Evolutionary conservation across 2,113 vertebrate genomes (phyloP).

Genomic region (Hemiprocne comata): DNA sequence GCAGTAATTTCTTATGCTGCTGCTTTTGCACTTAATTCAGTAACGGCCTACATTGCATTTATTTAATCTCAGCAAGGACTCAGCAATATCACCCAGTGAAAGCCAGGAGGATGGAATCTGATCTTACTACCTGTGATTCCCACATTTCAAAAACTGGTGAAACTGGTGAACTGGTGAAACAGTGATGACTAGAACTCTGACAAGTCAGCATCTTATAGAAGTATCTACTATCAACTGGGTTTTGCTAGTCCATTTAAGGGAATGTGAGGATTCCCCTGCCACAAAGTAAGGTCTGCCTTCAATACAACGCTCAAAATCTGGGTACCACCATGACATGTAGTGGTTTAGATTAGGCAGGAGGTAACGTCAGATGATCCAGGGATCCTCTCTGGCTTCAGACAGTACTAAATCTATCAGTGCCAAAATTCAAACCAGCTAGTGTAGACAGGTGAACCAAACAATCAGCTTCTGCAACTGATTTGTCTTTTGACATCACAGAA

Average conservation of each 20-base stretch:
- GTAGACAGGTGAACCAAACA: not conserved
- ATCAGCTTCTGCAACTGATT: not conserved
- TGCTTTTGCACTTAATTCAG: not conserved
- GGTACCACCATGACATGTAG: not conserved
- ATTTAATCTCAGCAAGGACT: not conserved
- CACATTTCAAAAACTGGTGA: not conserved
- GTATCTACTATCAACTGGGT: not conserved
- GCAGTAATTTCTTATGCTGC: not conserved
- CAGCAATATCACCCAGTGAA: not conserved
- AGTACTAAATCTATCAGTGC: not conserved
- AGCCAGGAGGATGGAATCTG: not conserved
- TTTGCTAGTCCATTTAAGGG: not conserved
- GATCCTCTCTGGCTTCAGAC: not conserved
- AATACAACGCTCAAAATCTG: not conserved
- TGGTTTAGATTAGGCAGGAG: not conserved
- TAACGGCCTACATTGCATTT: not conserved
- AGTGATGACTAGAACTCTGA: not conserved
- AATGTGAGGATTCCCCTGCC: not conserved
- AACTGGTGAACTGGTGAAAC: not conserved
- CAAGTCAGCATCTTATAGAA: not conserved
- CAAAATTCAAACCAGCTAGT: not conserved
- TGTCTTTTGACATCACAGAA: not conserved
- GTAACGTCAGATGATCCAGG: not conserved
- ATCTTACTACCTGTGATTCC: not conserved
- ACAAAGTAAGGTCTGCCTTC: not conserved